A percentile compares a stretch with the other conserved stretches of the same genome.
Evolutionary conservation across 53 echinoderm and acorn worm species (phyloP).

Genomic region (Zoroaster sp.): DNA sequence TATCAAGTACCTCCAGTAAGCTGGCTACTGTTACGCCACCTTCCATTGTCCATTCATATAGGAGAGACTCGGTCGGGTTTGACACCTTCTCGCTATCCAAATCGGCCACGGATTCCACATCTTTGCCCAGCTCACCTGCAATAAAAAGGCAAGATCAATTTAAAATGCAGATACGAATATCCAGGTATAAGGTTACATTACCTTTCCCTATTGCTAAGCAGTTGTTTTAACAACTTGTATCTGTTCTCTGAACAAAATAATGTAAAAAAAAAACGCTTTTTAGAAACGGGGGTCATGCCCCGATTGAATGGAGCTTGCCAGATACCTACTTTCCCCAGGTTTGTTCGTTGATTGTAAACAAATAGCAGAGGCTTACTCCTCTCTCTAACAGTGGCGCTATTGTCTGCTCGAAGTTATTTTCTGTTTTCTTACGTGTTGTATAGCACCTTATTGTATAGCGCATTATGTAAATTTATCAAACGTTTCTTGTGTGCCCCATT

Average conservation of each 20-base stretch:
- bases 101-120: not conserved
- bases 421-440: no score
- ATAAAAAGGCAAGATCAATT: not conserved
- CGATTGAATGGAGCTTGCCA: not conserved
- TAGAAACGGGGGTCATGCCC: not conserved
- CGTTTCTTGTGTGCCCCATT: no score
- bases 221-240: no score
- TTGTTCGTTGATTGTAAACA: no score
- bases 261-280: not conserved
- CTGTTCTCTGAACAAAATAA: not conserved
- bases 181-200: not conserved
- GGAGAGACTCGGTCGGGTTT: conserved; percentile 19
- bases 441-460: no score
- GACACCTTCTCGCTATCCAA: not conserved
- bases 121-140: conserved; percentile 20
- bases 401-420: no score
- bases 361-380: no score
- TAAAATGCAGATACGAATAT: not conserved
- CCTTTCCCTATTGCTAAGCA: not conserved
- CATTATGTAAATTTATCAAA: no score
- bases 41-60: not conserved
- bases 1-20: not conserved
- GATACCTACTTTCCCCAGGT: not conserved
- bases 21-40: not conserved
- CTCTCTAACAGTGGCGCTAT: no score